These are phyloP conservation scores for Hemicrepidius hirtus DNA, from an alignment of 2,888 invertebrate genomes.

Conservation along the genomic window DNA sequence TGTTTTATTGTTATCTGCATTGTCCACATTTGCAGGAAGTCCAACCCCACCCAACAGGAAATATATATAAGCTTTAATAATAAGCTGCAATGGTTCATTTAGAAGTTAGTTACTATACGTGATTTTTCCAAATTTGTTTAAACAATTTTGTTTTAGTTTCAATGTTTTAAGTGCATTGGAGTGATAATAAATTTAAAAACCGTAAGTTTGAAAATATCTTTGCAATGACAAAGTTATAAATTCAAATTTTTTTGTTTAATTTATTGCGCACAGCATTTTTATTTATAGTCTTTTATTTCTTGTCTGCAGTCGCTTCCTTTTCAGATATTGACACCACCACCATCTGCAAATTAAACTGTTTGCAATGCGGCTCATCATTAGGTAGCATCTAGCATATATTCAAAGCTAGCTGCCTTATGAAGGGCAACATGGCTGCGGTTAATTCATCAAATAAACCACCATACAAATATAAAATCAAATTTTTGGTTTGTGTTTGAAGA, in stretches of 20 bases:
- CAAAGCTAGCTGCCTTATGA: conserved; percentile 74
- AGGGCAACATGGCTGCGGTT: conserved; percentile 72
- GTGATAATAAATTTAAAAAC: neutral
- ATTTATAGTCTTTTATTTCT: neutral
- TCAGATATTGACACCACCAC: neutral
- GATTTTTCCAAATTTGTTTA: no score
- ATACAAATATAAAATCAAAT: no score
- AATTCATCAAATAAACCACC: conserved; percentile 40
- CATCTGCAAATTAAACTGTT: conserved; percentile 56
- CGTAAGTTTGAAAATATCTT: neutral
- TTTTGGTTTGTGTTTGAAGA: no score
- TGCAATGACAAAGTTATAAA: neutral
- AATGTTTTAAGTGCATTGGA: neutral
- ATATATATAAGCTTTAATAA: conserved; percentile 39
- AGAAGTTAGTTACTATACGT: neutral
- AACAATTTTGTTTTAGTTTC: no score
- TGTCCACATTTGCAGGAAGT: conserved; percentile 49
- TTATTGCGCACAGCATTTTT: neutral
- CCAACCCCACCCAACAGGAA: conserved; percentile 44
- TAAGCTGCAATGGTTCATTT: conserved; percentile 27
- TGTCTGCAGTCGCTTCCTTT: neutral
- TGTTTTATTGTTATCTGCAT: conserved; percentile 41
- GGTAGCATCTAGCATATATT: conserved; percentile 71
- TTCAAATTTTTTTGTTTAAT: neutral
- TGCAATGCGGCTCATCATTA: conserved; percentile 73